Evolutionary conservation across 1,140 invertebrate species (phyloP), one percentile per base, ranked within the genome.

Genomic region (Onthophagus taurus): DNA sequence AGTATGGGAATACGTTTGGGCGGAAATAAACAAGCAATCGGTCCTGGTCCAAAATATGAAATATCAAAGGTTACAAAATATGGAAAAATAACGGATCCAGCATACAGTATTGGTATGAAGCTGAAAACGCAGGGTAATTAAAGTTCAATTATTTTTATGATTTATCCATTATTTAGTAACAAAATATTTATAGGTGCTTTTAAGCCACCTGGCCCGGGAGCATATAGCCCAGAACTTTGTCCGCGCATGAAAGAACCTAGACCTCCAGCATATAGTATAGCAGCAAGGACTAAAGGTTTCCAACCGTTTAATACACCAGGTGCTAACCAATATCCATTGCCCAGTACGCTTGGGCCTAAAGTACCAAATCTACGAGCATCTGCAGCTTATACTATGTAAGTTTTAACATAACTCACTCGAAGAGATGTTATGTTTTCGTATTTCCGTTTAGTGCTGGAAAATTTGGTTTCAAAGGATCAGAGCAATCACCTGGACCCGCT

Each of bases 291-390:
- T 31, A 26, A 42, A 21, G 13, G 16, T 9, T 31, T 42, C 37
- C 43, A 41, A 36, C 39, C 9, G 39, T 47, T 62, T 3, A 42
- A 58, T 1, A 71, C 72, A 4, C 76, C 76, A 3, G 77, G 72
- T n/a, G 74, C 76, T 3, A 76, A 75, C 60, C 72, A 73, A n/a
- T 78, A 79, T 61, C 65, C 50, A 18, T 46, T 62, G 38, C 69
- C 47, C 45, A 70, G 53, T 44, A 68, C 51, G 2, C 16, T 65
- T 4, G 63, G 63, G 6, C 54, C 69, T 1, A 60, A 63, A 41
- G 53, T 63, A 6, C 60, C 65, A 0, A 59, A 69, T 38, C 64
- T 58, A 38, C 57, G 52, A 8, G 52, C 59, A 0, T 58, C 57
- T 13, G 66, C 67, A 1, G 63, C 67, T 1, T 73, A 67, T 44